phyloP scores from a whole-genome alignment of 53 echinoderm and acorn worm genomes.

The Zoroaster sp. region DNA sequence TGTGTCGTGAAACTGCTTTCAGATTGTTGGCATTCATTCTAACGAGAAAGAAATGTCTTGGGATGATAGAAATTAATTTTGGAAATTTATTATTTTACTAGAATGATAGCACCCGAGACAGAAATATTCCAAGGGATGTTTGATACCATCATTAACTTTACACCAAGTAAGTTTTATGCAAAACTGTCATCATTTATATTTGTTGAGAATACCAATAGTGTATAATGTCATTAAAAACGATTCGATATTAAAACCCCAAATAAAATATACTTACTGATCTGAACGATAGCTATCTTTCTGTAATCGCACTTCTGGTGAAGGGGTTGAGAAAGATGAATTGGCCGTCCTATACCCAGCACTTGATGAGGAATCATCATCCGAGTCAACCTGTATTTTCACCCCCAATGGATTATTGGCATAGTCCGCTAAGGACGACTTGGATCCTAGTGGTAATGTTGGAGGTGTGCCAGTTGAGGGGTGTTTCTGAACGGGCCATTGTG shows the following conservation, averaged over 20 bases:
- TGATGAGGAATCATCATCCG: background rate
- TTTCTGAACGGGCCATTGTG: conserved; percentile 33
- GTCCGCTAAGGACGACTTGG: background rate
- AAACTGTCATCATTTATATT: too few species aligned
- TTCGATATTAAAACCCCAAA: background rate
- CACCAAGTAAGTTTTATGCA: too few species aligned
- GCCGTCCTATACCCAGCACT: conserved; percentile 18
- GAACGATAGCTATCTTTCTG: background rate
- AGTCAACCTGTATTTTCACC: background rate
- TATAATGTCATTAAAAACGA: too few species aligned
- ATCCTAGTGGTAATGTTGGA: background rate
- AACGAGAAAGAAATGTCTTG: too few species aligned
- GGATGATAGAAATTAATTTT: background rate
- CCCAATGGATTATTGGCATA: background rate
- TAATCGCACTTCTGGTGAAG: conserved; percentile 5
- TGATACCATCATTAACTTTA: too few species aligned
- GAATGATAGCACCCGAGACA: too few species aligned
- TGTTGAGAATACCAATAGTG: too few species aligned
- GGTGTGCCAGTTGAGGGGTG: conserved; percentile 15
- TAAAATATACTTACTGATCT: background rate
- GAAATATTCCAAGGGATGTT: too few species aligned
- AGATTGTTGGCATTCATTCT: too few species aligned
- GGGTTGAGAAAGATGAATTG: conserved; percentile 17
- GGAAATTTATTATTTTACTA: too few species aligned
- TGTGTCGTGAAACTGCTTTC: too few species aligned